phyloP scores from a whole-genome alignment of 2,888 invertebrate genomes.

The Nomada fabriciana region DNA sequence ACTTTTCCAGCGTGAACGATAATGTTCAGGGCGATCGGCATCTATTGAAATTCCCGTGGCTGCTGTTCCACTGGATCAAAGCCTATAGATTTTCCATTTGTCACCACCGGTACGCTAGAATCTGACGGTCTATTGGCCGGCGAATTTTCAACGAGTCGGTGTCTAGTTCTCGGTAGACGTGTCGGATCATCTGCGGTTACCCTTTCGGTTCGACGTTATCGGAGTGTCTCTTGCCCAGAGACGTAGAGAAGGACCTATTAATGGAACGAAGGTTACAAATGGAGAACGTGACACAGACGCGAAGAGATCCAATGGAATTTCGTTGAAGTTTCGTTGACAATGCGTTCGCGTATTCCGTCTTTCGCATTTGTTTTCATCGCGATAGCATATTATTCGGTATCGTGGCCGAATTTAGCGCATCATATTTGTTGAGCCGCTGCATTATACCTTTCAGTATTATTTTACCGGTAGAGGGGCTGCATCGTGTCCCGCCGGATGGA shows the following conservation, averaged over 20 bases:
- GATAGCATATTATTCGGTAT: too few species aligned
- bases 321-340: background rate
- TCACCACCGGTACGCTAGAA: constrained; percentile 53
- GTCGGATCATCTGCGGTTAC: constrained; percentile 39
- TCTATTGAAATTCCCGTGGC: constrained; percentile 65
- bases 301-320: too few species aligned
- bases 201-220: constrained; percentile 23
- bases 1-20: constrained; percentile 53
- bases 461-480: too few species aligned
- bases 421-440: too few species aligned
- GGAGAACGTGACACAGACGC: too few species aligned
- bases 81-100: constrained; percentile 65
- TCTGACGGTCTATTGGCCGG: constrained; percentile 62
- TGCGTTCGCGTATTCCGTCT: too few species aligned
- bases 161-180: constrained; percentile 59
- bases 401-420: too few species aligned
- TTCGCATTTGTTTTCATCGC: background rate
- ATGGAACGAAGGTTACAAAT: background rate
- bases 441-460: too few species aligned
- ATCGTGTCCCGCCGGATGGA: background rate
- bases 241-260: constrained; percentile 23
- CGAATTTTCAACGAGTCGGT: constrained; percentile 59
- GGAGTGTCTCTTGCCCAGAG: constrained; percentile 29
- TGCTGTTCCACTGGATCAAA: constrained; percentile 65
- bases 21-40: constrained; percentile 45